A percentile compares a stretch with the other conserved stretches of the same genome.
phyloP scores from a whole-genome alignment of 2,888 invertebrate species.

The Pollenia amentaria region DNA sequence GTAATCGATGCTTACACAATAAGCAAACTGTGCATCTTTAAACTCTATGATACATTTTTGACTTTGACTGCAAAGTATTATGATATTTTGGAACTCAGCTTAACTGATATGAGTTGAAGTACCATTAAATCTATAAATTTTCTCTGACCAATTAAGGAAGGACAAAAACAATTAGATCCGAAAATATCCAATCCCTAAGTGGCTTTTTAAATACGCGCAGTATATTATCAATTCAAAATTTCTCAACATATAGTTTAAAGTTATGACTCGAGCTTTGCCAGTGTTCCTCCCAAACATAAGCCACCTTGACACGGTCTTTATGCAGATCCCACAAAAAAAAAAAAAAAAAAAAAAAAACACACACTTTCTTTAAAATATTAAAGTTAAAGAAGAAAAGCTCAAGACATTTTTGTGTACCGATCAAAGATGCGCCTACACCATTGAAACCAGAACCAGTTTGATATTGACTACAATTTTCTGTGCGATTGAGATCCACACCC shows the following conservation, averaged over 20 bases:
- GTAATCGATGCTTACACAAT: no score
- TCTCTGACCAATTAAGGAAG: slow-evolving; percentile 83
- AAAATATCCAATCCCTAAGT: slow-evolving; percentile 83
- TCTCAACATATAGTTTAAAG: slow-evolving; percentile 85
- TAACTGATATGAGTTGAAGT: slow-evolving; percentile 68
- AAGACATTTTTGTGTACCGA: slow-evolving; percentile 84
- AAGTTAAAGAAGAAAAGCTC: slow-evolving; percentile 82
- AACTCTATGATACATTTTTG: no score
- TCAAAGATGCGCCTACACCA: slow-evolving; percentile 84
- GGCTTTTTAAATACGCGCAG: slow-evolving; percentile 84
- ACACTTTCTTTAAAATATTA: slow-evolving; percentile 84
- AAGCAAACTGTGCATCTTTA: no score
- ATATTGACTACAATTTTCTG: slow-evolving; percentile 84
- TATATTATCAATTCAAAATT: slow-evolving; percentile 84
- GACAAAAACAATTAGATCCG: slow-evolving; percentile 81
- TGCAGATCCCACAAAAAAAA: slow-evolving; percentile 86
- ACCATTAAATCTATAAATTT: slow-evolving; percentile 82
- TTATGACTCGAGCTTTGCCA: slow-evolving; percentile 84
- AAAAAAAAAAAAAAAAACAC: no score
- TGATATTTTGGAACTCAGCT: no score
- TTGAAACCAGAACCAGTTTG: slow-evolving; percentile 83
- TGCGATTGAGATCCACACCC: slow-evolving; percentile 85
- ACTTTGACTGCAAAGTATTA: no score
- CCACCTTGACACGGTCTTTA: slow-evolving; percentile 86
- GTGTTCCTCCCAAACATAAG: slow-evolving; percentile 78